phyloP scores from a whole-genome alignment of 2,888 invertebrate species.

The Rhogogaster chlorosoma region DNA sequence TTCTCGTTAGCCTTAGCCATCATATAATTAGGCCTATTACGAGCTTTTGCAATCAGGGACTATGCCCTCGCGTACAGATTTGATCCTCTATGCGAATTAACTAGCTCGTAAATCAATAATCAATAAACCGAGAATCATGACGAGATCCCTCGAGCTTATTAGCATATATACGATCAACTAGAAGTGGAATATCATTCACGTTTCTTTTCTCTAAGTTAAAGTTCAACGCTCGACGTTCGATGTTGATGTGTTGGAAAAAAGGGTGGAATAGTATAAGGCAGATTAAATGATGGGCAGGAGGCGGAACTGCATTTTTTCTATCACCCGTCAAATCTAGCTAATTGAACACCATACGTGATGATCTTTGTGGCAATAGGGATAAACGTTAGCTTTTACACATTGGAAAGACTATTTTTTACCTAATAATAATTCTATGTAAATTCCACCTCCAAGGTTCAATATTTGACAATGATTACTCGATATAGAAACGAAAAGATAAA shows the following conservation, averaged over 20 bases:
- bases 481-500: not conserved
- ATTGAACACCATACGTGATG: conserved; percentile 27
- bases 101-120: conserved; percentile 38
- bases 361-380: not conserved
- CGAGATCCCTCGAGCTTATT: conserved; percentile 5
- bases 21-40: conserved; percentile 28
- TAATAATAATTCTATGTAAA: not conserved
- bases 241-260: not conserved
- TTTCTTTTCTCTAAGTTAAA: not conserved
- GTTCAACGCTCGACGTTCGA: conserved; percentile 23
- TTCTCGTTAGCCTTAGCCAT: conserved; percentile 33
- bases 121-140: conserved; percentile 24
- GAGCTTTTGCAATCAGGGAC: conserved; percentile 19
- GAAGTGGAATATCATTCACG: conserved; percentile 21
- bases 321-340: conserved; percentile 8
- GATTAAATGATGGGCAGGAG: conserved; percentile 26
- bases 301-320: conserved; percentile 1
- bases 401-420: not conserved
- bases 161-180: conserved; percentile 4
- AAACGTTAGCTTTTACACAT: not conserved
- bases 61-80: not conserved
- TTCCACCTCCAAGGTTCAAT: not conserved
- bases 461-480: not conserved
- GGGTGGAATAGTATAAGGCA: conserved; percentile 23
- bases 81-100: not conserved